These are phyloP conservation scores for Leguminivora glycinivorella DNA, from an alignment of 1,140 invertebrate genomes.

Conservation along the genomic window DNA sequence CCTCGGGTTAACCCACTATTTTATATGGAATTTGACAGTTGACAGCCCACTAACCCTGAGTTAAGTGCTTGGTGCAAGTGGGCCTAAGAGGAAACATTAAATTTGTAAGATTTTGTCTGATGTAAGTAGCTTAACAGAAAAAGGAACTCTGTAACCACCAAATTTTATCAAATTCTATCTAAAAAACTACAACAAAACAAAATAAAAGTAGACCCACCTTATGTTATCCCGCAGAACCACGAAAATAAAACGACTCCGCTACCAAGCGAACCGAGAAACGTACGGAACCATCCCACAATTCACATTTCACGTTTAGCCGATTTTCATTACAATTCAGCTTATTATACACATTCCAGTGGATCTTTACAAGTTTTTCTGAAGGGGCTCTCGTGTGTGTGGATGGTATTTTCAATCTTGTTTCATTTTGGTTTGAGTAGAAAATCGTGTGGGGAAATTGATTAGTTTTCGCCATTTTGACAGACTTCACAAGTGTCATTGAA, in stretches of 20 bases:
- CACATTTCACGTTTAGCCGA: conserved; percentile 17
- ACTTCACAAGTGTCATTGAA: conserved; percentile 10
- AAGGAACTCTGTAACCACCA: too few relatives aligned
- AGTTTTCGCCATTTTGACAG: neutral
- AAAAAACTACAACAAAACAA: neutral
- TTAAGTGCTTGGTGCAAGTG: too few relatives aligned
- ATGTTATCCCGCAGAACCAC: neutral
- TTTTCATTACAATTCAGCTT: conserved; percentile 25
- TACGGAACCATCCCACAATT: conserved; percentile 1
- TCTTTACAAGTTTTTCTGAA: conserved; percentile 28
- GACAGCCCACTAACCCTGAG: too few relatives aligned
- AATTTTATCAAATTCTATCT: too few relatives aligned
- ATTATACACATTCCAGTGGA: conserved; percentile 26
- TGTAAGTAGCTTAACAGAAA: too few relatives aligned
- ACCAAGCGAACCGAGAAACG: neutral
- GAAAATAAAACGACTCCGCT: neutral
- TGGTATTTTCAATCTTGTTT: neutral
- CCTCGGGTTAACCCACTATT: too few relatives aligned
- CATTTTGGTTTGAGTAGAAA: neutral
- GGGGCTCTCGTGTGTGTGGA: neutral
- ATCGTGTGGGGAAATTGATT: neutral
- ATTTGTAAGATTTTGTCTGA: too few relatives aligned
- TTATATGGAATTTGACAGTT: too few relatives aligned
- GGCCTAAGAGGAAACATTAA: too few relatives aligned
- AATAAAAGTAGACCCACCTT: too few relatives aligned